Conservation (phyloP, 2,888 invertebrate genomes). For the Chirona hameri region DNA sequence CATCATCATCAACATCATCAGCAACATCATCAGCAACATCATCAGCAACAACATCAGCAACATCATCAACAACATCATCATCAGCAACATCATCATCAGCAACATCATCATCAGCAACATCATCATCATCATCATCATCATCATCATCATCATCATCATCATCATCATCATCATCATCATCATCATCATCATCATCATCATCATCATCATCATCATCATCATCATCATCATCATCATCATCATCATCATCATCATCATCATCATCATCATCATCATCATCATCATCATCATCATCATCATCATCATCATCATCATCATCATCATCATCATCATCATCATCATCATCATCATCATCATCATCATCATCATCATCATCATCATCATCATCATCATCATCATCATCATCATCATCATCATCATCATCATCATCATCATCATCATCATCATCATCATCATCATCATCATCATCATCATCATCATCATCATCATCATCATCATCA, state of each 20-base stretch:
- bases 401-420: slow-evolving; percentile 22
- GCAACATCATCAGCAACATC: too few species aligned
- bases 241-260: slow-evolving; percentile 22
- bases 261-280: slow-evolving; percentile 22
- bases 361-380: slow-evolving; percentile 22
- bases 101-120: too few species aligned
- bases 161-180: slow-evolving; percentile 22
- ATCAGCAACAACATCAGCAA: too few species aligned
- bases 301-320: slow-evolving; percentile 22
- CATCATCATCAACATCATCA: too few species aligned
- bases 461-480: slow-evolving; percentile 22
- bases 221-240: slow-evolving; percentile 22
- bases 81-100: too few species aligned
- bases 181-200: slow-evolving; percentile 22
- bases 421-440: slow-evolving; percentile 22
- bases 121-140: too few species aligned
- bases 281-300: slow-evolving; percentile 2
- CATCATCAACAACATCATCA: too few species aligned
- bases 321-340: slow-evolving; percentile 22
- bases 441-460: slow-evolving; percentile 22
- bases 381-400: slow-evolving; percentile 22
- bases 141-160: slow-evolving; percentile 22
- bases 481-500: slow-evolving; percentile 2
- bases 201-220: slow-evolving; percentile 22
- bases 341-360: slow-evolving; percentile 22